Conservation (phyloP, 2,888 invertebrate genomes). For the Spilarctia lutea region DNA sequence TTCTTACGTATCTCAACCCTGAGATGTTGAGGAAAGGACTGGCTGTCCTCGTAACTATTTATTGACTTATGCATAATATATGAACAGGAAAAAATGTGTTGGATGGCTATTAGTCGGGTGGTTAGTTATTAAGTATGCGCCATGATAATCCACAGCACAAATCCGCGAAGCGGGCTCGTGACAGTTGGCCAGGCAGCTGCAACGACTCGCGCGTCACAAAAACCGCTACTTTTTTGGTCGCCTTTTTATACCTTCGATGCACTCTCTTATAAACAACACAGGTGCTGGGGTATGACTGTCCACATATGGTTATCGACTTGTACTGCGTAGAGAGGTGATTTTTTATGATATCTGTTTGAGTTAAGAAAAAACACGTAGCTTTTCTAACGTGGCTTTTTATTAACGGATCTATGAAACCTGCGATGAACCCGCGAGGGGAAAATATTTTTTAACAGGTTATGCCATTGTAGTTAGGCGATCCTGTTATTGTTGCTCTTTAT, state of each 20-base stretch:
- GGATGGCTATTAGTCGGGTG: slow-evolving; percentile 64
- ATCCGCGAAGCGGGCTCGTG: slow-evolving; percentile 77
- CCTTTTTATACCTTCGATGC: slow-evolving; percentile 81
- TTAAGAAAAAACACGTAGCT: slow-evolving; percentile 57
- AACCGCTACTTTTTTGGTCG: slow-evolving; percentile 83
- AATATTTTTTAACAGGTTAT: slow-evolving; percentile 13
- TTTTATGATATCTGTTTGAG: slow-evolving; percentile 70
- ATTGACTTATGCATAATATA: slow-evolving; percentile 43
- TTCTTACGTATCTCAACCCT: slow-evolving; percentile 3
- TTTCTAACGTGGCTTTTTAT: slow-evolving; percentile 51
- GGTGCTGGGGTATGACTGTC: slow-evolving; percentile 83
- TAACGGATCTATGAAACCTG: slow-evolving; percentile 50
- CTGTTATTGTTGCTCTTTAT: not conserved
- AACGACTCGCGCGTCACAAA: slow-evolving; percentile 82
- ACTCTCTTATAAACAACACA: slow-evolving; percentile 86
- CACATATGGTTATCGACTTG: slow-evolving; percentile 83
- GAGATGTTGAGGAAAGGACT: slow-evolving; percentile 11
- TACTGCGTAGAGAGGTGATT: slow-evolving; percentile 69
- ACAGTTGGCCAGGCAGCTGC: slow-evolving; percentile 85
- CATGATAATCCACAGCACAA: slow-evolving; percentile 74
- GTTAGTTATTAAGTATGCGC: slow-evolving; percentile 70
- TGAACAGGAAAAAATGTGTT: slow-evolving; percentile 45
- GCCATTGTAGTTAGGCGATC: not conserved
- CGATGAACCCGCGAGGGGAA: slow-evolving; percentile 26
- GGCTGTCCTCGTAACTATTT: slow-evolving; percentile 30